Evolutionary conservation across 2,888 invertebrate species (phyloP).

Genomic region (Rhodophaea formosa): DNA sequence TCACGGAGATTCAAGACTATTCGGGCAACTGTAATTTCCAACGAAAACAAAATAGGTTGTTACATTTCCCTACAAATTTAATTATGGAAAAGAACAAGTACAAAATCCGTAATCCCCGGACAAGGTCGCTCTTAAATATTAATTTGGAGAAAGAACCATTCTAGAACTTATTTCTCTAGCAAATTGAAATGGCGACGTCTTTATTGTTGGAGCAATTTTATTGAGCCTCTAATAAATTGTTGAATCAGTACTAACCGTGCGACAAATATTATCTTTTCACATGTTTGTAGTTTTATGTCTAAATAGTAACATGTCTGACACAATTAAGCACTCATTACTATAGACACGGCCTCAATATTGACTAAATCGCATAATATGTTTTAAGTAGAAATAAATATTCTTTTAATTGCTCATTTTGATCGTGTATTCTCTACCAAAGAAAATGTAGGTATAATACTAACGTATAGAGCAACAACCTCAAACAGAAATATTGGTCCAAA

Average conservation of each 20-base stretch:
- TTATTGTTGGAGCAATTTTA: not conserved
- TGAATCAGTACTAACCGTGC: not conserved
- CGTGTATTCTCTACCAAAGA: too few relatives aligned
- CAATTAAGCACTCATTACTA: too few relatives aligned
- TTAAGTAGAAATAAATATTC: too few relatives aligned
- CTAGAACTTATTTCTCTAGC: not conserved
- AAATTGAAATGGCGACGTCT: conserved; percentile 1
- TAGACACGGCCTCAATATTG: too few relatives aligned
- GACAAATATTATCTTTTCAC: too few relatives aligned
- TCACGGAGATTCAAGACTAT: too few relatives aligned
- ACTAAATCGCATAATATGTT: too few relatives aligned
- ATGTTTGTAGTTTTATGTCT: not conserved
- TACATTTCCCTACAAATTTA: not conserved
- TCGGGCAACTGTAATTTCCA: not conserved
- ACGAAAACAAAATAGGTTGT: not conserved
- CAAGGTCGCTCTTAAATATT: not conserved
- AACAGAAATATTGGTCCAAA: too few relatives aligned
- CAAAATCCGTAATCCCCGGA: not conserved
- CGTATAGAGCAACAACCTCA: too few relatives aligned
- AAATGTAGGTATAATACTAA: too few relatives aligned
- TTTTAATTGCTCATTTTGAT: too few relatives aligned
- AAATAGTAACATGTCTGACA: not conserved
- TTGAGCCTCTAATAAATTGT: not conserved
- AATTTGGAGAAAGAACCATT: not conserved
- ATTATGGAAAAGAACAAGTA: not conserved